A percentile compares a stretch with the other conserved stretches of the same genome.
phyloP scores from a whole-genome alignment of 23 tunicate genomes.

The Ascidia mentula region DNA sequence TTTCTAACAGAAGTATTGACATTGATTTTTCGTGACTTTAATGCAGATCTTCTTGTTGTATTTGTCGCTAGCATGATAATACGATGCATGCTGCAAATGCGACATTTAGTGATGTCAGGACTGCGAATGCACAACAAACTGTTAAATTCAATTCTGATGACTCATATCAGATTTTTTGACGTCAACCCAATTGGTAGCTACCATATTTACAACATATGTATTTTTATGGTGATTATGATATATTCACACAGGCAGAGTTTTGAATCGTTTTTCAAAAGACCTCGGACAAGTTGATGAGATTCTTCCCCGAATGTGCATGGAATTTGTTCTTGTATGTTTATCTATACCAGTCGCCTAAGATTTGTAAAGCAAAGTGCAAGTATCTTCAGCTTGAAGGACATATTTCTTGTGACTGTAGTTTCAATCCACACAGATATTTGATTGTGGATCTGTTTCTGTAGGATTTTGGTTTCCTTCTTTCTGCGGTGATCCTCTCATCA shows the following conservation, averaged over 20 bases:
- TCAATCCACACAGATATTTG: no score
- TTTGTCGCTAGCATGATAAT: not conserved
- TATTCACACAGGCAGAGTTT: constrained; percentile 37
- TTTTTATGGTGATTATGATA: not conserved
- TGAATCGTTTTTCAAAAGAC: constrained; percentile 98
- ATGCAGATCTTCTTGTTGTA: not conserved
- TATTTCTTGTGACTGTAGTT: no score
- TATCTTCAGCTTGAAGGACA: no score
- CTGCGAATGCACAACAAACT: constrained; percentile 72
- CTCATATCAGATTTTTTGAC: constrained; percentile 87
- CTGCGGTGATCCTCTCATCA: constrained; percentile 21
- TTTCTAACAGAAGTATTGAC: no score
- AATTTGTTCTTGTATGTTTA: constrained; percentile 55
- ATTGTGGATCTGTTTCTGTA: no score
- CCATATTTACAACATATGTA: no score
- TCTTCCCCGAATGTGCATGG: constrained; percentile 51
- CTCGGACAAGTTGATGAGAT: constrained; percentile 87
- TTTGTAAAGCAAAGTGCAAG: no score
- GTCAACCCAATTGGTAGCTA: constrained; percentile 79
- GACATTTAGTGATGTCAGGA: constrained; percentile 7
- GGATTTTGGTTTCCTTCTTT: not conserved
- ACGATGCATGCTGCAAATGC: not conserved
- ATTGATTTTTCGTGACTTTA: not conserved
- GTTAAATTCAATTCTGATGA: constrained; percentile 50
- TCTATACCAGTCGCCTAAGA: no score